Base-by-base conservation (phyloP, 2,888 invertebrate species). In the Gnatocerus cornutus region DNA sequence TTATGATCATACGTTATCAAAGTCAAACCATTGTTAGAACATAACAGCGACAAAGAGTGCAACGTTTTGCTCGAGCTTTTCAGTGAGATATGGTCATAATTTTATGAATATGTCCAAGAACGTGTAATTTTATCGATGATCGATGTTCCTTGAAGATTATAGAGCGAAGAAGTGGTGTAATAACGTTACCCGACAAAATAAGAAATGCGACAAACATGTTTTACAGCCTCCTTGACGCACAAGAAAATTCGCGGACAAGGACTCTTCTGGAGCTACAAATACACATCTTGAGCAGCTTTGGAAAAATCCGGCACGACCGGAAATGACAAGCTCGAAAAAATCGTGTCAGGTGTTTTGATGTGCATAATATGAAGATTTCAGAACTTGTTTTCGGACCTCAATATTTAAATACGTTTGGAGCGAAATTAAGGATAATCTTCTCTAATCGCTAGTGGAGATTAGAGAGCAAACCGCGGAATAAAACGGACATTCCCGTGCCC, bases 1-100 rank as follows among this genome's bases (percentile, higher is more conserved):
- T 65, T 65, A 69, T 59, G 65, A 59, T 65, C 59, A 59, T 59
- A 53, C 45, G 52, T 59, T 52, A 69, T 65, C 59, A 69, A 69
- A 69, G 65, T 69, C 59, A 46, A 45, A 33, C 64, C 39, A 69
- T 69, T 69, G 59, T 69, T 30, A 14, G 21, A 13, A n/a, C 43
- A 59, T 58, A 59, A 59, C 13, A 16, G 59, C 41, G 41, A 59
- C 59, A 67, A 59, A 52, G 59, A 50, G 29, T n/a, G n/a, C 58
- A 39, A 12, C 50, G 66, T 67, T 67, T 59, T 59, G 56, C 63
- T 33, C 63, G 30, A 43, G 39, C 29, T 14, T 41, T 63, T 65
- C 30, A 29, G 30, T 30, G 43, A 56, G 64, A 46, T 12, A 16
- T 37, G 43, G 30, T 37, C 63, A 29, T 63, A 63, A 63, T 63